Evolutionary conservation across 2,888 invertebrate genomes (phyloP).

Genomic region (Pollenia amentaria): DNA sequence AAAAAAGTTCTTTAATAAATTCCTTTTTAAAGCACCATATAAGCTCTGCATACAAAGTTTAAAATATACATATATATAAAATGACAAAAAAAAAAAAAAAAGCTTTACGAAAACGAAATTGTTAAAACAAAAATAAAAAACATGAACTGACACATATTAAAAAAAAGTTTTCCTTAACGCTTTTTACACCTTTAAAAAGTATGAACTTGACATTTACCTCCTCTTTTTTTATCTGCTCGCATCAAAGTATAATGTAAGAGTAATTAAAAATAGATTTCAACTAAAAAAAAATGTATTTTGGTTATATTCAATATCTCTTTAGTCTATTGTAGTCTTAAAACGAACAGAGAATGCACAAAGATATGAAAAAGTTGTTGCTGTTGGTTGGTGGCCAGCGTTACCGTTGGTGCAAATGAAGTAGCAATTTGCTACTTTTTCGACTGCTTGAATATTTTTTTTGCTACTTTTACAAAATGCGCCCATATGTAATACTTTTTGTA

Average conservation of each 20-base stretch:
- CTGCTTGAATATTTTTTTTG: too few species aligned
- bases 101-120: constrained; percentile 2
- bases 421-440: too few species aligned
- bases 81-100: not conserved
- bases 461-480: too few species aligned
- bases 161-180: constrained; percentile 29
- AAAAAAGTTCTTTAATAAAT: too few species aligned
- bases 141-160: constrained; percentile 2
- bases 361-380: constrained; percentile 8
- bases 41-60: not conserved
- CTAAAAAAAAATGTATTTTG: constrained; percentile 34
- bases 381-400: too few species aligned
- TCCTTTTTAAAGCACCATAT: not conserved
- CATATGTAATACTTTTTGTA: too few species aligned
- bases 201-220: not conserved
- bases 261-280: constrained; percentile 48
- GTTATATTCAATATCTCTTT: not conserved
- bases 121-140: not conserved
- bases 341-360: not conserved
- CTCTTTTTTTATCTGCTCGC: not conserved
- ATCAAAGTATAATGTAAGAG: not conserved
- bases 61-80: not conserved
- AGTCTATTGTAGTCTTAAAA: constrained; percentile 5
- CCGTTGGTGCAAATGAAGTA: too few species aligned
- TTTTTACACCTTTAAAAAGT: constrained; percentile 21